Conservation (phyloP, 2,113 vertebrate genomes). For the Lutjanus erythropterus region DNA sequence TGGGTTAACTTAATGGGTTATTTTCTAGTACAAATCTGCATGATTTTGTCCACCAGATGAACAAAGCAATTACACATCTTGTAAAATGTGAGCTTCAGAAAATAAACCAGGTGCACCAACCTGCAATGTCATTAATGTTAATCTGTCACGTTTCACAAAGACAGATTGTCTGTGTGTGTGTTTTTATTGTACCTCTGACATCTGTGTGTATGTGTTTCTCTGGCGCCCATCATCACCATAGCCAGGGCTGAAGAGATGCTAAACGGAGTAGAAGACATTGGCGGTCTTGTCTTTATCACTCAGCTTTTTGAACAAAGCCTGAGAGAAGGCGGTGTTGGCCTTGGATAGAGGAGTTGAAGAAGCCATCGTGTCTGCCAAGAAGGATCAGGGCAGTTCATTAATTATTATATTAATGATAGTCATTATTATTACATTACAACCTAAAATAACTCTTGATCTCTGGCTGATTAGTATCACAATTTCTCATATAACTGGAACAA, state of each 20-base stretch:
- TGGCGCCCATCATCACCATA: constrained; percentile 88
- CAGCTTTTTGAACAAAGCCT: constrained; percentile 87
- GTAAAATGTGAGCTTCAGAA: not conserved
- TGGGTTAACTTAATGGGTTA: no score
- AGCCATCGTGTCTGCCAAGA: constrained; percentile 63
- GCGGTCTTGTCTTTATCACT: constrained; percentile 54
- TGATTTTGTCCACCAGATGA: not conserved
- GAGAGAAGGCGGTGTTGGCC: constrained; percentile 87
- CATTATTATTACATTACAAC: not conserved
- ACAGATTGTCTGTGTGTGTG: not conserved
- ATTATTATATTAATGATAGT: not conserved
- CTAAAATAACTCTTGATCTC: not conserved
- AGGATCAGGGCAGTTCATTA: not conserved
- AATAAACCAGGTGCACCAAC: not conserved
- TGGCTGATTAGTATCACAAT: not conserved
- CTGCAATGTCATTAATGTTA: not conserved
- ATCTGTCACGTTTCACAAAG: not conserved
- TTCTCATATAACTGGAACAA: not conserved
- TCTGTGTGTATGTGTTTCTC: constrained; percentile 87
- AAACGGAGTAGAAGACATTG: constrained; percentile 90
- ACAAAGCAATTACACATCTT: not conserved
- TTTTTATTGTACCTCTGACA: constrained; percentile 86
- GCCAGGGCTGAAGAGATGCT: constrained; percentile 89
- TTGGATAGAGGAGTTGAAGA: constrained; percentile 50
- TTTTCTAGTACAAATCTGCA: no score